phyloP scores from a whole-genome alignment of 2,797 vertebrate species.

The Channallabes apus region DNA sequence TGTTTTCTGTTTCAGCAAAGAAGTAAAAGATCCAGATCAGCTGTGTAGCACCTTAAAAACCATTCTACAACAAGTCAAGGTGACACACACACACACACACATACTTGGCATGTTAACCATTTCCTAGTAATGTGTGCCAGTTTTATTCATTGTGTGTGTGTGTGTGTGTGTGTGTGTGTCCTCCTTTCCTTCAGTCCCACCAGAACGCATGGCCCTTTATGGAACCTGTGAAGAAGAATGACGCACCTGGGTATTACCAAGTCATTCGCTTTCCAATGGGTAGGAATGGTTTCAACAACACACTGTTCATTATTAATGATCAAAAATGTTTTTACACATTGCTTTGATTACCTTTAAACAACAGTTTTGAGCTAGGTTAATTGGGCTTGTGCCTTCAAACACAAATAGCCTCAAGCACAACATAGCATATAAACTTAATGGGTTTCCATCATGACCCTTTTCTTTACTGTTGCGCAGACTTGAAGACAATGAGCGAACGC shows the following conservation, averaged over 20 bases:
- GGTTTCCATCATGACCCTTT: background rate
- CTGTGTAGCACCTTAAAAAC: slow-evolving; percentile 92
- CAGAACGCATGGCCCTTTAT: slow-evolving; percentile 99
- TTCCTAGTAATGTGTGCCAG: background rate
- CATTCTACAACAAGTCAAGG: slow-evolving; percentile 97
- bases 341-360: background rate
- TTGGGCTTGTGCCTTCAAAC: background rate
- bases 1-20: slow-evolving; percentile 79
- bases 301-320: background rate
- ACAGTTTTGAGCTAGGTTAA: background rate
- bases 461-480: slow-evolving; percentile 74
- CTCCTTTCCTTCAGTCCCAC: slow-evolving; percentile 83
- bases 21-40: slow-evolving; percentile 95
- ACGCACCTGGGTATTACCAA: slow-evolving; percentile 99
- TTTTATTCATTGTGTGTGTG: background rate
- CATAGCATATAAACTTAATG: background rate
- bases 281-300: slow-evolving; percentile 66
- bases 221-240: slow-evolving; percentile 99
- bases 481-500: slow-evolving; percentile 98
- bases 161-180: background rate
- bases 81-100: slow-evolving; percentile 61
- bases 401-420: background rate
- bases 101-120: background rate
- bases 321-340: no score
- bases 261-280: slow-evolving; percentile 99